phyloP scores from a whole-genome alignment of 2,113 vertebrate species.

The Scortum barcoo region DNA sequence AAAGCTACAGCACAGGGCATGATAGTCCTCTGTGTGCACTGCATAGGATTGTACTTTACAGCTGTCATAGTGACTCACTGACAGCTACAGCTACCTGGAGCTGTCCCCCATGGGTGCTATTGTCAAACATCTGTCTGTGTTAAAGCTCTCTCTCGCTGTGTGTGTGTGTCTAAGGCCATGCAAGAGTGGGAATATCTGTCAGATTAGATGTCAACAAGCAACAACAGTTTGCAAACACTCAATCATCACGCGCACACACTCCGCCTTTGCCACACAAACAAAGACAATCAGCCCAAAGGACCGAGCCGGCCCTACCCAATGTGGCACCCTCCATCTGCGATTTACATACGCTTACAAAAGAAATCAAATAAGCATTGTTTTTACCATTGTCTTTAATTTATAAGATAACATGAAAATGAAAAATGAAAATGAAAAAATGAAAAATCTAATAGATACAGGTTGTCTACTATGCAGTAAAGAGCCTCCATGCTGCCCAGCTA shows the following conservation, averaged over 20 bases:
- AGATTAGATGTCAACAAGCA: constrained; percentile 46
- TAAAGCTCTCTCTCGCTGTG: constrained; percentile 5
- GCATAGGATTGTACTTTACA: constrained; percentile 46
- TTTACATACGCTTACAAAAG: too few species aligned
- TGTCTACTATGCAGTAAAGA: too few species aligned
- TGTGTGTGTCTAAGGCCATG: neutral
- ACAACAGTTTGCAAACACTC: constrained; percentile 19
- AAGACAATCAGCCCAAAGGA: constrained; percentile 17
- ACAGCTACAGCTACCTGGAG: constrained; percentile 65
- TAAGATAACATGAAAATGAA: too few species aligned
- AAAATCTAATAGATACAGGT: too few species aligned
- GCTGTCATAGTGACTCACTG: constrained; percentile 53
- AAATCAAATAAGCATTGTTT: too few species aligned
- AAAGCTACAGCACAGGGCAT: constrained; percentile 8
- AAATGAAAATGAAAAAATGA: too few species aligned
- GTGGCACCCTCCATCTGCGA: too few species aligned
- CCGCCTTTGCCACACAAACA: constrained; percentile 1
- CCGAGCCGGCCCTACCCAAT: too few species aligned
- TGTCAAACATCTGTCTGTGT: constrained; percentile 60
- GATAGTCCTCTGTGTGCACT: constrained; percentile 8
- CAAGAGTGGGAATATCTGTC: constrained; percentile 21
- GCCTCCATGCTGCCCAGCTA: too few species aligned
- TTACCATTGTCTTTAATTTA: too few species aligned
- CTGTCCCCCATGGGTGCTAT: constrained; percentile 39
- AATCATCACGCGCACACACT: neutral